Base-by-base conservation (phyloP, 2,113 vertebrate genomes). In the Semicossyphus pulcher region DNA sequence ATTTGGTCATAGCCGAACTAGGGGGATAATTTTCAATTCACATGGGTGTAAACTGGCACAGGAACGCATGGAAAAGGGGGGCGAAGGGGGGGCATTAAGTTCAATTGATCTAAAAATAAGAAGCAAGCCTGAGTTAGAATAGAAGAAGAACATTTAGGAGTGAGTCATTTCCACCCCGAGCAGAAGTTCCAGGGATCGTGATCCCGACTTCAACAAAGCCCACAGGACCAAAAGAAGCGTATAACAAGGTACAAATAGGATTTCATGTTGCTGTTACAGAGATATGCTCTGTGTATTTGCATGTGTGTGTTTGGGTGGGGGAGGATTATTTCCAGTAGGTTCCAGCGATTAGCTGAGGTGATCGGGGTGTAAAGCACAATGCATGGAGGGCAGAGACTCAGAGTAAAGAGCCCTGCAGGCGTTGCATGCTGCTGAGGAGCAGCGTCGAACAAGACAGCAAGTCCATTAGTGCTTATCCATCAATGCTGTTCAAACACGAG, bases 1-100 rank as follows among this genome's bases (percentile, higher is more conserved):
- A 96, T 96, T 96, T 96, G 95, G 95, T 95, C 94, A 96, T 86
- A 88, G 91, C 86, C 93, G 92, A 94, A 93, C 67, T 89, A 70
- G 69, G 88, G 72, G 77, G 80, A 78, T 79, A 4, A 93, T 94
- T 95, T 95, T 94, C 92, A 94, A 95, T 94, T 93, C 91, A 90
- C 82, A 85, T 90, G 91, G 94, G 92, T 94, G 93, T 94, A 92
- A 92, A 92, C n/a, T 94, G 93, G 94, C 92, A 94, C 88, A 78
- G 91, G 80, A 94, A 89, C 88, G 90, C 78, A 93, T 87, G 89
- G 90, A 95, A 94, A 92, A 91, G 87, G 23, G 63, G 57, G 12
- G 15, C 42, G 41, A 0, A 1, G 47, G 56, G 59, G 60, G 52
- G 65, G 69, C 45, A 44, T 44, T 41, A 56, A 92, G 89, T 85